A percentile compares a stretch with the other conserved stretches of the same genome.
These are phyloP conservation scores for Gasterosteus nipponicus DNA, from an alignment of 2,113 vertebrate species.

Conservation along the genomic window DNA sequence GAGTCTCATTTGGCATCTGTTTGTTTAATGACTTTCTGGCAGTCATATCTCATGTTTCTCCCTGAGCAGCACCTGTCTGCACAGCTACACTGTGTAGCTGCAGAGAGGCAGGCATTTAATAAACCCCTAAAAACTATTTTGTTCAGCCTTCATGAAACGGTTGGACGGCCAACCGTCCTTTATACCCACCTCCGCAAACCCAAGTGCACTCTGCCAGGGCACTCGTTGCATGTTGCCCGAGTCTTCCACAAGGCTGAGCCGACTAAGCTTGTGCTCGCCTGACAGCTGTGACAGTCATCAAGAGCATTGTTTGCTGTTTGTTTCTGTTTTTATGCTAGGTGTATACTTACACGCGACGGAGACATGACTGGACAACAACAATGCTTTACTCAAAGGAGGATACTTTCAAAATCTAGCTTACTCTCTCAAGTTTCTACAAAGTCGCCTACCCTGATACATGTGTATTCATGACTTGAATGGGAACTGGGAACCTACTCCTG, in stretches of 20 bases:
- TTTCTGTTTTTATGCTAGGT: background rate
- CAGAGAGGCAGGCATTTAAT: background rate
- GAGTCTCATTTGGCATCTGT: slow-evolving; percentile 71
- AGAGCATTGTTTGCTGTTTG: background rate
- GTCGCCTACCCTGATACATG: background rate
- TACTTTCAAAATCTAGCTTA: background rate
- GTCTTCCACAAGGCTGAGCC: too few relatives aligned
- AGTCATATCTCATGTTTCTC: slow-evolving; percentile 11
- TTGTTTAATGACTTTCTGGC: slow-evolving; percentile 67
- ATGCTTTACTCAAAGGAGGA: too few relatives aligned
- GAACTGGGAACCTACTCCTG: slow-evolving; percentile 1
- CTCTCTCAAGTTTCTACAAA: background rate
- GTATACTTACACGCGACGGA: too few relatives aligned
- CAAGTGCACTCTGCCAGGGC: too few relatives aligned
- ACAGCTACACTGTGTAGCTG: background rate
- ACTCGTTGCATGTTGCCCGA: too few relatives aligned
- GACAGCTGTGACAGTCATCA: background rate
- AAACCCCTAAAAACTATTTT: background rate
- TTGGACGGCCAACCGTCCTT: background rate
- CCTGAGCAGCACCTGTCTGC: slow-evolving; percentile 13
- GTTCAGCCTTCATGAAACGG: background rate
- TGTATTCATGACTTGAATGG: slow-evolving; percentile 11
- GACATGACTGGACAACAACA: too few relatives aligned
- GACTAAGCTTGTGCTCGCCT: too few relatives aligned
- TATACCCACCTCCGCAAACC: too few relatives aligned